Evolutionary conservation across 2,797 vertebrate genomes (phyloP).

Genomic region (Octomys mimax): DNA sequence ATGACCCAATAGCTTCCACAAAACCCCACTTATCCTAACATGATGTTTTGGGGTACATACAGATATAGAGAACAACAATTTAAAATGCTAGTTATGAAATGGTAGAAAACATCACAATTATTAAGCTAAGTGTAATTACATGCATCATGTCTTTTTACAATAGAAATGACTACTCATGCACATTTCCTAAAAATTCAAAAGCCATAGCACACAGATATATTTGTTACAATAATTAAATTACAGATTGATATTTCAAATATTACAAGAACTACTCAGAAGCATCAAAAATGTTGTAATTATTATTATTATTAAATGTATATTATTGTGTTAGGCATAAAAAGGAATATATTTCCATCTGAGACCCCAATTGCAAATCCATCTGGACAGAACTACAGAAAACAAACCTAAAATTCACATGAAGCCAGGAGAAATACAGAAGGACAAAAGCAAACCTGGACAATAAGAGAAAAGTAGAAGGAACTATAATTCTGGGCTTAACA

Average conservation of each 20-base stretch:
- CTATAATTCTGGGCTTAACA: too few species aligned
- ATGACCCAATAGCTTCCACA: too few species aligned
- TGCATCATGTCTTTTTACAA: conserved; percentile 6
- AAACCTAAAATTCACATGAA: too few species aligned
- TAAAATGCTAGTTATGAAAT: background rate
- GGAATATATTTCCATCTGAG: background rate
- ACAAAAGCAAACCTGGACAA: too few species aligned
- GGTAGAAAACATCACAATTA: conserved; percentile 59
- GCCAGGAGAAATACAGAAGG: too few species aligned
- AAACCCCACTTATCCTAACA: too few species aligned
- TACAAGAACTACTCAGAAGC: background rate
- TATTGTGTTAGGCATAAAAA: background rate
- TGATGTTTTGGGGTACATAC: too few species aligned
- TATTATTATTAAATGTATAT: background rate
- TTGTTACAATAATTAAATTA: conserved; percentile 30
- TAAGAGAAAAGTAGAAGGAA: too few species aligned
- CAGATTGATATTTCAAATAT: conserved; percentile 5
- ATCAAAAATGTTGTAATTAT: background rate
- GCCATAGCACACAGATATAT: background rate
- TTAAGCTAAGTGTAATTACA: background rate
- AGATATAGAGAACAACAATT: too few species aligned
- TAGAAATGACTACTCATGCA: background rate
- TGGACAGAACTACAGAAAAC: background rate
- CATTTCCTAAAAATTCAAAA: conserved; percentile 57
- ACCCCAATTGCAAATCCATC: background rate